A percentile compares a stretch with the other conserved stretches of the same genome.
phyloP scores from a whole-genome alignment of 2,888 invertebrate genomes.

The Cryptocephalus primarius region DNA sequence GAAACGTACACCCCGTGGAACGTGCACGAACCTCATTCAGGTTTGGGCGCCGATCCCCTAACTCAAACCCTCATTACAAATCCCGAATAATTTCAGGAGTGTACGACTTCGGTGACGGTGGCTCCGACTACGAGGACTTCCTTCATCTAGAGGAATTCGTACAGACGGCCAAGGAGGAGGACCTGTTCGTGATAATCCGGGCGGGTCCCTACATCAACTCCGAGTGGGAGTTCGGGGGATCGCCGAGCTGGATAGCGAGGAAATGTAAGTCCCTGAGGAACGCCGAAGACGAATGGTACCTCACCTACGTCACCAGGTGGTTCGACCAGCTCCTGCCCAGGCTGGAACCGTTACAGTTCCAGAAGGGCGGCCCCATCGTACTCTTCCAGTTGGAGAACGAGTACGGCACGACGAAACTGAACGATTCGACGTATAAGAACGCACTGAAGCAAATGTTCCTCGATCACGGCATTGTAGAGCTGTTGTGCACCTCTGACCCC shows the following conservation, averaged over 20 bases:
- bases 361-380: conserved; percentile 76
- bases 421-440: conserved; percentile 32
- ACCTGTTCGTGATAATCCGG: conserved; percentile 66
- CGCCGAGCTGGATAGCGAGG: conserved; percentile 27
- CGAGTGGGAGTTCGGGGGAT: conserved; percentile 60
- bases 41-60: no score
- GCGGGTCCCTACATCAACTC: conserved; percentile 90
- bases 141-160: conserved; percentile 54
- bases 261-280: conserved; percentile 19
- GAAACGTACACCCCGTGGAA: conserved; percentile 85
- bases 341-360: conserved; percentile 43
- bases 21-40: conserved; percentile 61
- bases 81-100: conserved; percentile 15
- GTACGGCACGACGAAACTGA: conserved; percentile 58
- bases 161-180: conserved; percentile 61
- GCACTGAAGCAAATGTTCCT: conserved; percentile 32
- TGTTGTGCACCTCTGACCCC: conserved; percentile 43
- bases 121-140: conserved; percentile 38
- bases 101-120: conserved; percentile 46
- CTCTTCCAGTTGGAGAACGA: conserved; percentile 90
- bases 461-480: conserved; percentile 32
- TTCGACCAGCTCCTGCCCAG: conserved; percentile 39
- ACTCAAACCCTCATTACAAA: no score
- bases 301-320: conserved; percentile 10
- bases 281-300: conserved; percentile 2